These are phyloP conservation scores for Spisula subtruncata DNA, from an alignment of 2,888 invertebrate genomes.

Conservation along the genomic window DNA sequence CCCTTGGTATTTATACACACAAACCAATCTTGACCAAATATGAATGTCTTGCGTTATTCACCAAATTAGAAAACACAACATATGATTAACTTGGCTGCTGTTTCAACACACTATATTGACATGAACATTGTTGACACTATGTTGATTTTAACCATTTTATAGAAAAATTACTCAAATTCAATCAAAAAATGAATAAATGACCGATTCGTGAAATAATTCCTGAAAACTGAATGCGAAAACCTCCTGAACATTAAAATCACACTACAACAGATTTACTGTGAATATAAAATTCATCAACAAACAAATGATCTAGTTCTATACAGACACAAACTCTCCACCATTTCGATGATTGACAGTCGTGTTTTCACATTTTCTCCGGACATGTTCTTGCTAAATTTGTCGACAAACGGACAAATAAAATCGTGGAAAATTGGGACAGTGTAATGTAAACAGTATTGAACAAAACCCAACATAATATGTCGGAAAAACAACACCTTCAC, in stretches of 20 bases:
- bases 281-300: not conserved
- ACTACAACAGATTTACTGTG: not conserved
- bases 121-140: not conserved
- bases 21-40: not conserved
- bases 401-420: conserved; percentile 14
- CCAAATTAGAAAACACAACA: not conserved
- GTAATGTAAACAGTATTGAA: not conserved
- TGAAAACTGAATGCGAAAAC: not conserved
- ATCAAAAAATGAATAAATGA: not conserved
- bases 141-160: not conserved
- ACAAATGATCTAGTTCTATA: not conserved
- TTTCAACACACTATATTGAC: not conserved
- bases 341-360: not conserved
- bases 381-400: not conserved
- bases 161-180: not conserved
- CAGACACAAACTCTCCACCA: not conserved
- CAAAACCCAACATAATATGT: not conserved
- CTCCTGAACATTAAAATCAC: not conserved
- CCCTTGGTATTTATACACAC: not conserved
- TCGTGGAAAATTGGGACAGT: not conserved
- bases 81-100: not conserved
- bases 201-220: not conserved
- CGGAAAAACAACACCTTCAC: not conserved
- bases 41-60: not conserved
- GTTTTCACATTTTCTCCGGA: not conserved